Base-by-base conservation (phyloP, 1,140 invertebrate species). In the Drepana arcuata region DNA sequence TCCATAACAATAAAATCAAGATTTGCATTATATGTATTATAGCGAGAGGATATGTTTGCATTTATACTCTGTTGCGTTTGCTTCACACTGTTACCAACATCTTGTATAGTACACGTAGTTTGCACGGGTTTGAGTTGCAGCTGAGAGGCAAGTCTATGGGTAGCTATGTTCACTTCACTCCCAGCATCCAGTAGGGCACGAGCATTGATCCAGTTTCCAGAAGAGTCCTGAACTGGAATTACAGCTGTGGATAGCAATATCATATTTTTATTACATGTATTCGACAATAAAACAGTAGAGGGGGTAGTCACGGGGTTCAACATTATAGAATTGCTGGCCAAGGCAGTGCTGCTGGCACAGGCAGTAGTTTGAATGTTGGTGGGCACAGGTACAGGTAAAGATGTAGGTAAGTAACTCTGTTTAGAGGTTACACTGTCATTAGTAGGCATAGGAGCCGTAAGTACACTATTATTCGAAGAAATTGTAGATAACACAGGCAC, bases 191-290 rank as follows among this genome's bases (percentile, higher is more conserved):
- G 26, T 2, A 37, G 16, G 12, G 35, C 35, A 18, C 35, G 35
- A 11, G 26, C 32, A 13, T 28, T 29, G 9, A 29, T 10, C 35
- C 35, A 37, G 16, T 11, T 30, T 28, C 27, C 35, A 6, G 32
- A 12, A 3, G 12, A 16, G 16, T 37, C 27, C 25, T 37, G 35
- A 29, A 37, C 29, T 15, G 15, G 16, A 11, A 37, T 27, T 12
- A 37, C 21, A 37, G 35, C 35, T 37, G 35, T 37, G 7, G 35
- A 37, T 25, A 37, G 27, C 12, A 37, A 23, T 11, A 37, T 29
- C 7, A 29, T 25, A 14, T 35, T 25, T 37, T 28, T 28, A 37
- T 37, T 37, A 37, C n/a, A n/a, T n/a, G 25, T 37, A 11, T 21
- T 37, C 2, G 32, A 21, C 12, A 34, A 4, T 13, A 21, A 11